Base-by-base conservation (phyloP, 2,888 invertebrate species). In the Drosophila nr. fundita region DNA sequence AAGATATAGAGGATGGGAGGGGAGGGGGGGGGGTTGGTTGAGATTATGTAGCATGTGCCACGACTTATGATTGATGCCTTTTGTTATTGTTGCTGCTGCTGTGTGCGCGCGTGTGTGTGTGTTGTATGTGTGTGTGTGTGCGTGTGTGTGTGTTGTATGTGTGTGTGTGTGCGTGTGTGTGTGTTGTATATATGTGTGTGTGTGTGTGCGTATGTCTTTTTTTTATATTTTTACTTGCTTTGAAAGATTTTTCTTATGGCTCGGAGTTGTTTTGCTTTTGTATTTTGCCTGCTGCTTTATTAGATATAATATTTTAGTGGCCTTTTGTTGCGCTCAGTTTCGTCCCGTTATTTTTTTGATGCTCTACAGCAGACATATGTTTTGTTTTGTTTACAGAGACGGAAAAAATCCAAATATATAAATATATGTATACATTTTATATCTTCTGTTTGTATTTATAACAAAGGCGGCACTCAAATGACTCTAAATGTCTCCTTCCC, bases 1-100 rank as follows among this genome's bases (percentile, higher is more conserved):
- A 21, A 21, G 13, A 21, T 1, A 4, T 2, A 0, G 13, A 1
- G 49, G 21, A 10, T 10, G 11, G 7, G 2, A 8, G 45, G 2
- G 45, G 40, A 32, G 11, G 7, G 2, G 5, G 45, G 2, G 45
- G 40, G 36, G 59, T 21, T 27, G 63, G 55, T 61, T 59, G 72
- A 73, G 79, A 79, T 78, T 81, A 78, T 81, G 77, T 70, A 81
- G 78, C 77, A 73, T 79, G 73, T 87, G 75, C 80, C 67, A 68
- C 82, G 89, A 87, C 89, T 89, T 89, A 91, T 91, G 89, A 89
- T 89, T 91, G 89, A 89, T 91, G 89, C 79, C 71, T 87, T 88
- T 89, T 91, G 80, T 85, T 88, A 84, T 80, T 81, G 71, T 71
- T 74, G 64, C 27, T 74, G 34, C 24, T 45, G 34, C n/a, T 54